Percentiles rank a stretch among this genome's conserved stretches.
Evolutionary conservation across 2,797 vertebrate genomes (phyloP).

Genomic region (Phylloscopus collybita): DNA sequence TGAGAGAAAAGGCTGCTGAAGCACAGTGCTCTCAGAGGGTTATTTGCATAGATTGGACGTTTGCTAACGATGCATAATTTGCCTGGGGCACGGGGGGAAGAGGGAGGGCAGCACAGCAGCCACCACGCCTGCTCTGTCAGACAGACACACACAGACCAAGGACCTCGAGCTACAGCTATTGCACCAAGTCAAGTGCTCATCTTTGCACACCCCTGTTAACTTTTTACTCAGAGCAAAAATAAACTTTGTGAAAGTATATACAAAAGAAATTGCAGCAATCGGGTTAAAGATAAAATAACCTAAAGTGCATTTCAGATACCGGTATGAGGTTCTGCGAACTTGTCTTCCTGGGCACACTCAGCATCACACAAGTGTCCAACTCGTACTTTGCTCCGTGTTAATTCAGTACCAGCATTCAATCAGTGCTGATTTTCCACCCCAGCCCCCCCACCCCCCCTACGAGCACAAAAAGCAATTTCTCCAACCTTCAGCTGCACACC

Average conservation of each 20-base stretch:
- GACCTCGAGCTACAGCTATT: conserved; percentile 77
- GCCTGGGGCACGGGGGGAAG: conserved; percentile 35
- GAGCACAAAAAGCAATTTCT: background rate
- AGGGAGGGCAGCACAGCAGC: conserved; percentile 1
- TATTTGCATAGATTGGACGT: conserved; percentile 81
- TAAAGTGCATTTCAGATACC: conserved; percentile 84
- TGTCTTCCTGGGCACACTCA: conserved; percentile 72
- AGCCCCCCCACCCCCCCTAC: background rate
- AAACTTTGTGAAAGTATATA: conserved; percentile 81
- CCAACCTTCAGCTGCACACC: background rate
- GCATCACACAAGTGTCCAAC: conserved; percentile 62
- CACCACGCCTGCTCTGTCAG: conserved; percentile 11
- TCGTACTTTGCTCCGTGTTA: conserved; percentile 13
- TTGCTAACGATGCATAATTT: conserved; percentile 69
- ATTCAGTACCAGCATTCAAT: conserved; percentile 56
- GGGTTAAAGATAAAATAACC: conserved; percentile 82
- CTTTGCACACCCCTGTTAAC: conserved; percentile 78
- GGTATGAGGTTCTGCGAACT: conserved; percentile 77
- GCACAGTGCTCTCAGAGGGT: conserved; percentile 62
- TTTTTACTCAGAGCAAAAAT: conserved; percentile 81
- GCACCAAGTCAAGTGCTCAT: conserved; percentile 82
- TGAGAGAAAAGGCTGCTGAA: conserved; percentile 48
- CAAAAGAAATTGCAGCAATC: conserved; percentile 82
- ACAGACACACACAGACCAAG: conserved; percentile 53
- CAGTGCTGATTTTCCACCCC: background rate